Evolutionary conservation across 2,888 invertebrate genomes (phyloP).

Genomic region (Nesidiocoris tenuis): DNA sequence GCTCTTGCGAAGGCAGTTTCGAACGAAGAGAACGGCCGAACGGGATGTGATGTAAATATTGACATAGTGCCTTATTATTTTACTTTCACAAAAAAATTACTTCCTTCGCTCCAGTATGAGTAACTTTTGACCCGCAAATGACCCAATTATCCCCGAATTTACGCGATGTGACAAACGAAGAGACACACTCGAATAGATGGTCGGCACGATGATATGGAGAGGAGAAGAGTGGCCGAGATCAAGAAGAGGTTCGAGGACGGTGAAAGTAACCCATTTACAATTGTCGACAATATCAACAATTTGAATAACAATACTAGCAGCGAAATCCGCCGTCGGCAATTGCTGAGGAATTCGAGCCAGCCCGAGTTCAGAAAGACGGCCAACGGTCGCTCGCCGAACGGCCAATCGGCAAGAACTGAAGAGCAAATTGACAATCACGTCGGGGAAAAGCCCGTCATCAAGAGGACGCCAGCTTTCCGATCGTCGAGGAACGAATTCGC

Average conservation of each 20-base stretch:
- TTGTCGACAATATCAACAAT: not conserved
- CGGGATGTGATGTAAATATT: constrained; percentile 6
- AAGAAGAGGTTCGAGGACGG: constrained; percentile 51
- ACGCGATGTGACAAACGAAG: not conserved
- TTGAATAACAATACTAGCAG: not conserved
- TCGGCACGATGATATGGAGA: constrained; percentile 50
- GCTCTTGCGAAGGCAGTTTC: no score
- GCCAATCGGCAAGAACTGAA: not conserved
- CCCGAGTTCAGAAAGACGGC: not conserved
- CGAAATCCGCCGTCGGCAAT: not conserved
- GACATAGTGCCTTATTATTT: constrained; percentile 2
- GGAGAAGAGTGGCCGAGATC: constrained; percentile 51
- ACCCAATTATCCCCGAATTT: not conserved
- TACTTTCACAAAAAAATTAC: no score
- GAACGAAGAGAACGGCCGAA: not conserved
- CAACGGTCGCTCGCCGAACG: not conserved
- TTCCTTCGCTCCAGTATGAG: not conserved
- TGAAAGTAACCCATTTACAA: constrained; percentile 24
- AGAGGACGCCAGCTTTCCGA: constrained; percentile 34
- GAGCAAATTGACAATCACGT: not conserved
- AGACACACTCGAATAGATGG: not conserved
- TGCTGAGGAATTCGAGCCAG: not conserved
- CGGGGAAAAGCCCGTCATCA: constrained; percentile 1
- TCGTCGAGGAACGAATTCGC: constrained; percentile 25
- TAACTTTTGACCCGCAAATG: not conserved